Percentiles rank a stretch among this genome's conserved stretches.
Conservation (phyloP, 2,113 vertebrate genomes). For the Gallinago media region DNA sequence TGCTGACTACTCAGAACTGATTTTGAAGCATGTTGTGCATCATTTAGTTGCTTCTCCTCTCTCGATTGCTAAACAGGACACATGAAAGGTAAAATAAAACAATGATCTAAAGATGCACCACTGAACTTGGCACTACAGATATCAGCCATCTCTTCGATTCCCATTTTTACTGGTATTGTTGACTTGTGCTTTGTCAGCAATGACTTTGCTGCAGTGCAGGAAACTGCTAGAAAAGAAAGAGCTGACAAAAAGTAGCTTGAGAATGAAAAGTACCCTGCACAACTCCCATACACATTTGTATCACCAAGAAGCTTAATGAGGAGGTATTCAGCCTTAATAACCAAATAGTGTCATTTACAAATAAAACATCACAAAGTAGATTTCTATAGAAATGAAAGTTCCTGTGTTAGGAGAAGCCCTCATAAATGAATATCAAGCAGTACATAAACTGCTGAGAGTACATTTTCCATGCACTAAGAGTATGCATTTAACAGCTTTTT, state of each 20-base stretch:
- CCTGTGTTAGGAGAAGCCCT: background rate
- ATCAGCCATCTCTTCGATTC: background rate
- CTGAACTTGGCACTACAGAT: background rate
- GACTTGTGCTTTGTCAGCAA: conserved; percentile 25
- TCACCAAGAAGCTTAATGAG: conserved; percentile 1
- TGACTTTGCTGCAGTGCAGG: conserved; percentile 44
- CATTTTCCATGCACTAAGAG: conserved; percentile 43
- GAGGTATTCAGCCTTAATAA: conserved; percentile 22
- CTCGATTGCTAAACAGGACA: background rate
- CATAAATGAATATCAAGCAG: conserved; percentile 50
- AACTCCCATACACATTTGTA: background rate
- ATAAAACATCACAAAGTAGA: conserved; percentile 39
- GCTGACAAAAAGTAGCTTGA: background rate
- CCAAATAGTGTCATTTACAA: background rate
- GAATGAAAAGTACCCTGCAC: background rate
- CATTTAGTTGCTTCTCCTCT: background rate
- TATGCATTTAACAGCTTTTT: conserved; percentile 51
- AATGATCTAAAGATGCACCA: background rate
- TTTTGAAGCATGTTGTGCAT: background rate
- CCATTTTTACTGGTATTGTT: background rate
- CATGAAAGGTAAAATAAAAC: background rate
- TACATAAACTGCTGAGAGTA: conserved; percentile 41
- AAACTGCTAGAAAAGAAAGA: conserved; percentile 12
- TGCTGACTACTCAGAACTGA: background rate
- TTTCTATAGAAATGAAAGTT: conserved; percentile 26